Conservation (phyloP, 1,140 invertebrate genomes). For the Pachypeltis micranthus region DNA sequence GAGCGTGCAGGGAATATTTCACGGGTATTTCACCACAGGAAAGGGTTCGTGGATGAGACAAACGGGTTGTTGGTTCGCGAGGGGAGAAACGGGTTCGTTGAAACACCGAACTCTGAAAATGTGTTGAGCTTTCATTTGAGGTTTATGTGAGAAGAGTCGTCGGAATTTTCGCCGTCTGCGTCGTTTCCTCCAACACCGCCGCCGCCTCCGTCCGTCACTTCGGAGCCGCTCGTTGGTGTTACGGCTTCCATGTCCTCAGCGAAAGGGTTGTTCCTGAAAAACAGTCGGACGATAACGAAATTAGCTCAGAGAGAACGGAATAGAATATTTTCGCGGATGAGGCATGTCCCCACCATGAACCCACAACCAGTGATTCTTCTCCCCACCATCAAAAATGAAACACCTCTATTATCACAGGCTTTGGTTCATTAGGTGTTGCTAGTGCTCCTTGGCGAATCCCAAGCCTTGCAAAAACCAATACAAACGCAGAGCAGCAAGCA, state of each 20-base stretch:
- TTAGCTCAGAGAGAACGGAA: too few relatives aligned
- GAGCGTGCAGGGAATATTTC: too few relatives aligned
- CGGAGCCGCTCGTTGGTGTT: neutral
- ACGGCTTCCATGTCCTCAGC: slow-evolving; percentile 22
- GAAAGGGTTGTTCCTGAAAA: slow-evolving; percentile 20
- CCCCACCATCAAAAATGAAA: too few relatives aligned
- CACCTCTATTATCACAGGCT: too few relatives aligned
- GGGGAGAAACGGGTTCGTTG: neutral
- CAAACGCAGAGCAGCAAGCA: too few relatives aligned
- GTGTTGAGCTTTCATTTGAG: neutral
- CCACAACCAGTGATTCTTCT: too few relatives aligned
- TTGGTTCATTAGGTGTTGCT: too few relatives aligned
- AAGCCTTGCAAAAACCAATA: too few relatives aligned
- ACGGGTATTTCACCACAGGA: neutral
- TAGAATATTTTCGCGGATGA: too few relatives aligned
- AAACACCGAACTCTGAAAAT: neutral
- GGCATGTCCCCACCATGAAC: too few relatives aligned
- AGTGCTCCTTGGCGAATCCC: too few relatives aligned
- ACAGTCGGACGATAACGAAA: too few relatives aligned
- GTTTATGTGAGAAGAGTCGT: slow-evolving; percentile 10
- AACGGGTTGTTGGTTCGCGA: neutral
- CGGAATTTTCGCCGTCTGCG: slow-evolving; percentile 16
- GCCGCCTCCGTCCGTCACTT: slow-evolving; percentile 10
- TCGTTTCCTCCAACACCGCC: slow-evolving; percentile 2
- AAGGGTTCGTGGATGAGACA: neutral